These are phyloP conservation scores for Drosophila maculinotata DNA, from an alignment of 2,888 invertebrate species.

Conservation along the genomic window DNA sequence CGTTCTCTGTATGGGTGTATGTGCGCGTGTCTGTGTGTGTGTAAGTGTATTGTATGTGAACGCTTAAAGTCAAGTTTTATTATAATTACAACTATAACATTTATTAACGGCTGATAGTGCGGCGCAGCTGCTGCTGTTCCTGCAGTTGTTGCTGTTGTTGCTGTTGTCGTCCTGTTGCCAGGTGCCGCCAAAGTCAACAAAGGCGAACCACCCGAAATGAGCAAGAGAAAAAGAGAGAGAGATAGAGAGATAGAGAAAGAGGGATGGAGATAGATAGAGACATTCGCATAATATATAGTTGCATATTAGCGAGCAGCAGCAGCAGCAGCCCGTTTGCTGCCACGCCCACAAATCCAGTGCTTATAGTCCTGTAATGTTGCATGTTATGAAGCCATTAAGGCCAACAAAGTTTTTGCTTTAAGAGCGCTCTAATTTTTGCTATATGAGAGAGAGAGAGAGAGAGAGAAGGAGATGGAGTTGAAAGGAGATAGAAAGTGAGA, in stretches of 20 bases:
- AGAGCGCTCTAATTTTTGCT: slow-evolving; percentile 62
- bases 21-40: slow-evolving; percentile 12
- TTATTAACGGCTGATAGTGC: slow-evolving; percentile 72
- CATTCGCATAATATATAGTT: slow-evolving; percentile 72
- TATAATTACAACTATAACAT: slow-evolving; percentile 81
- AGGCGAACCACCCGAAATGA: no score
- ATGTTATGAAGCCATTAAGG: slow-evolving; percentile 77
- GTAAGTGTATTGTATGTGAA: slow-evolving; percentile 39
- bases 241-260: not conserved
- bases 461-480: not conserved
- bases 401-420: slow-evolving; percentile 71
- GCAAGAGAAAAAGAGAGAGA: not conserved
- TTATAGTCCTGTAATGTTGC: slow-evolving; percentile 72
- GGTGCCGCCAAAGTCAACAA: slow-evolving; percentile 65
- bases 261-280: slow-evolving; percentile 6
- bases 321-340: slow-evolving; percentile 38
- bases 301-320: slow-evolving; percentile 65
- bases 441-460: slow-evolving; percentile 30
- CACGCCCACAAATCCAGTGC: slow-evolving; percentile 60
- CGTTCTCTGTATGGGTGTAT: slow-evolving; percentile 9
- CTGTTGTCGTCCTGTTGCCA: slow-evolving; percentile 47
- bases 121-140: slow-evolving; percentile 50
- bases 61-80: slow-evolving; percentile 76
- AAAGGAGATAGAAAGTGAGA: slow-evolving; percentile 12
- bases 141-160: slow-evolving; percentile 17